Conservation (phyloP, 2,113 vertebrate species). For the Triplophysa rosa region DNA sequence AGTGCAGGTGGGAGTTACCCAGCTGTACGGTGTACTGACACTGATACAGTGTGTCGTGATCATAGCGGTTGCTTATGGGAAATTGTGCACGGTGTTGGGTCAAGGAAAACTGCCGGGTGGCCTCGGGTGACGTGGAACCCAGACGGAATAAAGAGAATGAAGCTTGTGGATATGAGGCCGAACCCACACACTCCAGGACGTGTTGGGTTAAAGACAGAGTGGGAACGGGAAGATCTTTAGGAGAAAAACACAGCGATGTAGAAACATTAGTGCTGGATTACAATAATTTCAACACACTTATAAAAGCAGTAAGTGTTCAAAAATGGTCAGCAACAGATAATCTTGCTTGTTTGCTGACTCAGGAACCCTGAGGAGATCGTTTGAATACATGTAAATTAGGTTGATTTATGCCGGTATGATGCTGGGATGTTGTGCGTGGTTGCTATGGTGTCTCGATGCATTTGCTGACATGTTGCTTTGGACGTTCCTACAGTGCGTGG, state of each 20-base stretch:
- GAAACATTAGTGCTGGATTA: not conserved
- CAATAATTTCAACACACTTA: not conserved
- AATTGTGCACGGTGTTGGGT: conserved; percentile 61
- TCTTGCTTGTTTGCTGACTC: not conserved
- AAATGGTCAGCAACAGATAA: too few relatives aligned
- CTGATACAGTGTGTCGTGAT: conserved; percentile 58
- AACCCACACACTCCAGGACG: conserved; percentile 66
- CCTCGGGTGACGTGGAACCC: conserved; percentile 44
- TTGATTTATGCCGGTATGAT: not conserved
- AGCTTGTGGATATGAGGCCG: conserved; percentile 67
- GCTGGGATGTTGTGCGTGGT: not conserved
- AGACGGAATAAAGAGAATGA: conserved; percentile 66
- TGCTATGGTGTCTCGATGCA: not conserved
- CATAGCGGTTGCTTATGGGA: conserved; percentile 59
- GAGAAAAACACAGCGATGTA: conserved; percentile 1
- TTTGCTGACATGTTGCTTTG: too few relatives aligned
- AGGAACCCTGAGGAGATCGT: not conserved
- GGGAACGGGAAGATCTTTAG: conserved; percentile 63
- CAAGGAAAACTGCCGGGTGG: not conserved
- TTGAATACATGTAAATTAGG: too few relatives aligned
- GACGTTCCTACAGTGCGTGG: too few relatives aligned
- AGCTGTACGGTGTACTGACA: conserved; percentile 70
- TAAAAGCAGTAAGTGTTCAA: too few relatives aligned
- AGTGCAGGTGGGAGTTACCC: conserved; percentile 56
- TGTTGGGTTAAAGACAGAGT: conserved; percentile 60